Evolutionary conservation across 2,888 invertebrate species (phyloP).

Genomic region (Craniophora ligustri): DNA sequence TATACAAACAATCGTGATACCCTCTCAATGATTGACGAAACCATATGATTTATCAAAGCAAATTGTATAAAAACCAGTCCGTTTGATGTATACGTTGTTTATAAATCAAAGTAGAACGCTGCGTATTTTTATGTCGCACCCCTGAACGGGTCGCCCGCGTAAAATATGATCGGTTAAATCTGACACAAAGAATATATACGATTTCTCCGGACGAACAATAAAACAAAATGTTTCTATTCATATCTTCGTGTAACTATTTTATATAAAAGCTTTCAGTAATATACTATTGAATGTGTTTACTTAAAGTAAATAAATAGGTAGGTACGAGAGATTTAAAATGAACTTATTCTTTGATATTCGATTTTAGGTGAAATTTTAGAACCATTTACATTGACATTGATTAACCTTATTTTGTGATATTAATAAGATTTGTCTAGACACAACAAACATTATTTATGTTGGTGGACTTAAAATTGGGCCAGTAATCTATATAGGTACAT

Average conservation of each 20-base stretch:
- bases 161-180: constrained; percentile 74
- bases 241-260: constrained; percentile 25
- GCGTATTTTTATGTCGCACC: constrained; percentile 70
- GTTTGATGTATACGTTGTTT: constrained; percentile 65
- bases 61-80: constrained; percentile 62
- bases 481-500: too few relatives aligned
- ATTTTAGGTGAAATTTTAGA: neutral
- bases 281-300: constrained; percentile 6
- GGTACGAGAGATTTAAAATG: constrained; percentile 4
- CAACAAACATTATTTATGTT: neutral
- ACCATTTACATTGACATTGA: neutral
- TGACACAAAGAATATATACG: constrained; percentile 67
- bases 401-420: neutral
- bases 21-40: constrained; percentile 33
- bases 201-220: constrained; percentile 61
- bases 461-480: too few relatives aligned
- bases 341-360: neutral
- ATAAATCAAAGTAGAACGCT: constrained; percentile 68
- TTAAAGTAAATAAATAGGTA: constrained; percentile 6
- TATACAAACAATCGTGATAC: constrained; percentile 4
- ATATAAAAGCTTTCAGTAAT: constrained; percentile 30
- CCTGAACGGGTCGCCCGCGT: constrained; percentile 61
- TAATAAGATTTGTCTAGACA: neutral
- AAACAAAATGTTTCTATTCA: constrained; percentile 61
- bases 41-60: constrained; percentile 55